These are phyloP conservation scores for Euphonia xanthogaster DNA, from an alignment of 2,797 vertebrate species.

Conservation along the genomic window DNA sequence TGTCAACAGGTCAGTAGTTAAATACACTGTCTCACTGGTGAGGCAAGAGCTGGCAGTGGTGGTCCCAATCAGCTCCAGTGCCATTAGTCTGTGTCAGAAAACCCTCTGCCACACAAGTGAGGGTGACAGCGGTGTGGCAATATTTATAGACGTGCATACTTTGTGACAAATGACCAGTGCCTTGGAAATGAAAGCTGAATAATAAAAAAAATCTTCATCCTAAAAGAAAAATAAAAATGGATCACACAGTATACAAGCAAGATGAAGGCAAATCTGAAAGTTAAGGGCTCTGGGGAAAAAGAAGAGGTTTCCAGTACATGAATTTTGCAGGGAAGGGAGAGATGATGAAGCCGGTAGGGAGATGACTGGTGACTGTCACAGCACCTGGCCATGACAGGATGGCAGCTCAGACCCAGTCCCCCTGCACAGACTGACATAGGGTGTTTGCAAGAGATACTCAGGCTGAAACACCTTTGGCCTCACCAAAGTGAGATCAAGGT, in stretches of 20 bases:
- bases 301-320: not conserved
- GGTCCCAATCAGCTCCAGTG: not conserved
- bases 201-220: not conserved
- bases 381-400: not conserved
- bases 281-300: not conserved
- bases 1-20: not conserved
- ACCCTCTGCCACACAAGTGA: not conserved
- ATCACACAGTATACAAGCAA: accelerated
- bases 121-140: not conserved
- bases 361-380: not conserved
- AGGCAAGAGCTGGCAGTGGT: not conserved
- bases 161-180: not conserved
- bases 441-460: not conserved
- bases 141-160: not conserved
- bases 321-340: not conserved
- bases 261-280: not conserved
- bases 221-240: not conserved
- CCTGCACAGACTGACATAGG: no score
- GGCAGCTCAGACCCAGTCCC: not conserved
- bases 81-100: not conserved
- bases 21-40: not conserved
- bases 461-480: not conserved
- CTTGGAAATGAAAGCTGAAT: not conserved
- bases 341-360: not conserved
- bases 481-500: not conserved